Base-by-base conservation (phyloP, 2,888 invertebrate species). In the Monochamus alternatus region DNA sequence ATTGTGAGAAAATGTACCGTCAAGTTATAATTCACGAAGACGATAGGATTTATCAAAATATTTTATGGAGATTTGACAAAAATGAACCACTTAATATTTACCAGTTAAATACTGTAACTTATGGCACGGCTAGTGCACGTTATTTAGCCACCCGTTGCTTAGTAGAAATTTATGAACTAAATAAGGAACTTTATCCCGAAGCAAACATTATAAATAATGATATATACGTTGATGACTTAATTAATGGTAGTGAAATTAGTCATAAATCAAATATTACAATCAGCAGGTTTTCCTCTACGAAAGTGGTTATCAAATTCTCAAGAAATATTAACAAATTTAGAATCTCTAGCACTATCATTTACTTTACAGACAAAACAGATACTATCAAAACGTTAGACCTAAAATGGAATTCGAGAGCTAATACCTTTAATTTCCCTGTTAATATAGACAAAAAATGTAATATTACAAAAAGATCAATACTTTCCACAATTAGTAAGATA, bases 401-500 rank as follows among this genome's bases (percentile, higher is more conserved):
- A 3, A 64, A 47, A 7, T 75, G 75, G 72, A 12, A 62, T 51
- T 38, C 76, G n/a, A 47, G 44, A n/a, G 30, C 43, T 38, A 69
- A 76, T 22, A 63, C 8, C 30, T 64, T 73, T n/a, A 38, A 76
- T 38, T 76, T 73, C 43, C 58, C 47, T 30, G 51, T 66, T 10
- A 38, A 63, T 10, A 31, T 32, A 12, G 5, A 14, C 12, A 30
- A 64, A 47, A 4, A 64, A 22, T 1, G 22, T 7, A 7, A 47
- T 3, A 14, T 79, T 9, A 75, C 75, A 60, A 79, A 77, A 75
- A 43, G 77, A 30, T 22, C 32, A 10, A 72, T 79, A 14, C 64
- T 78, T 12, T 73, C 67, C 8, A 62, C 74, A 9, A 68, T 72
- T 31, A 70, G 71, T 30, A 73, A 78, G 62, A 66, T 76, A 12